Evolutionary conservation across 1,140 invertebrate genomes (phyloP), one percentile per base, ranked within the genome.

Genomic region (Orchestia grillus): DNA sequence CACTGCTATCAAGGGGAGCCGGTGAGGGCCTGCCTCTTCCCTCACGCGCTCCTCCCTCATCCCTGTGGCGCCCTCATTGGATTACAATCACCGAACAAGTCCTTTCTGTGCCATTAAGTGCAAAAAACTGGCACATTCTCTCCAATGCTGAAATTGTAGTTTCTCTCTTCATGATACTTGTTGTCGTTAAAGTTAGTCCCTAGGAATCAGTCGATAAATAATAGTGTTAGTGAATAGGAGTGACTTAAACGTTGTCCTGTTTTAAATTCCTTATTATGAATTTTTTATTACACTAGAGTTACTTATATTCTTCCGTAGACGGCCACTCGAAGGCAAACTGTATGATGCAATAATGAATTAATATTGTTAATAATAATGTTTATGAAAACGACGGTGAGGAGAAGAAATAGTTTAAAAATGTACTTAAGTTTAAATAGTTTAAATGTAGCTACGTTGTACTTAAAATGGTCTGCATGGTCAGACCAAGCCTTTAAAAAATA

Each of bases 31-130:
- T 47, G 88, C 88, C 88, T 41, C 88, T 90, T 90, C 88, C 88
- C 88, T 90, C 88, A 90, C 88, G 42, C 28, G 62, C 62, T 90
- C 88, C 43, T 42, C 88, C 88, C 88, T 90, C 88, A 90, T 90
- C 88, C 88, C 88, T 90, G 43, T 90, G 41, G 43, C 88, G 41
- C 88, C 88, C 88, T 90, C 88, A 90, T 90, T 90, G 88, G 88
- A 90, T 90, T 90, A 90, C 88, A 90, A 90, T 90, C 88, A 90
- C 88, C 88, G 88, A 90, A 90, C 88, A 90, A 90, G 88, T 90
- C 28, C 41, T 90, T 90, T 90, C 41, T 90, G 88, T 42, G 41
- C 88, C 88, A 90, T 90, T 90, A 90, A 90, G 28, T 90, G n/a
- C 41, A 90, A 41, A 87, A 90, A 90, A 44, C n/a, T 90, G 41